phyloP scores from a whole-genome alignment of 2,888 invertebrate genomes.

The Heliconius erato region DNA sequence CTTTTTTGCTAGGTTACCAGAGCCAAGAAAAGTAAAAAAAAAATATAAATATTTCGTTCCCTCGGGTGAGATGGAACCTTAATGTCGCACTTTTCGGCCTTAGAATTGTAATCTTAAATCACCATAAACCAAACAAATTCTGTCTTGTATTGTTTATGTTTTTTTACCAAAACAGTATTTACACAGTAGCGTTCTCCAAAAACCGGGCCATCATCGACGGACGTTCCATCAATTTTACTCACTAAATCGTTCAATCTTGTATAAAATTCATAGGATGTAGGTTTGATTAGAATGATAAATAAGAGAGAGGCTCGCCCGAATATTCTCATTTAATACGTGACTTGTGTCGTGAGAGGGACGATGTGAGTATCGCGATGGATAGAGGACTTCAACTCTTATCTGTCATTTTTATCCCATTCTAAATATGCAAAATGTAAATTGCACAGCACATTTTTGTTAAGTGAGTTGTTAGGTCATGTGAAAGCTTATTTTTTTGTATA shows the following conservation, averaged over 20 bases:
- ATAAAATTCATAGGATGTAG: slow-evolving; percentile 85
- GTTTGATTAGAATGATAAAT: slow-evolving; percentile 85
- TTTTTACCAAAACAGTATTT: slow-evolving; percentile 4
- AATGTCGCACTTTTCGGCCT: too few species aligned
- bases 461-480: neutral
- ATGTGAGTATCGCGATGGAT: slow-evolving; percentile 79
- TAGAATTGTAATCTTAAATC: neutral
- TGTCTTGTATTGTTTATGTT: neutral
- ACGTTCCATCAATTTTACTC: slow-evolving; percentile 84
- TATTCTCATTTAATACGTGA: slow-evolving; percentile 86
- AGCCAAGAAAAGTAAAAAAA: too few species aligned
- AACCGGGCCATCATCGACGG: slow-evolving; percentile 79
- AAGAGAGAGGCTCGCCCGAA: slow-evolving; percentile 83
- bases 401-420: slow-evolving; percentile 70
- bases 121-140: neutral
- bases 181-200: slow-evolving; percentile 63
- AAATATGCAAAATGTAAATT: slow-evolving; percentile 24
- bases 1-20: too few species aligned
- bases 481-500: too few species aligned
- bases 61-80: too few species aligned
- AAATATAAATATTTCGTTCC: too few species aligned
- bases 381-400: slow-evolving; percentile 75
- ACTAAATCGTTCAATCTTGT: slow-evolving; percentile 86
- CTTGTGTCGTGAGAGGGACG: slow-evolving; percentile 82
- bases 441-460: neutral